phyloP scores from a whole-genome alignment of 1,140 invertebrate genomes.

The Heliconius eleuchia region DNA sequence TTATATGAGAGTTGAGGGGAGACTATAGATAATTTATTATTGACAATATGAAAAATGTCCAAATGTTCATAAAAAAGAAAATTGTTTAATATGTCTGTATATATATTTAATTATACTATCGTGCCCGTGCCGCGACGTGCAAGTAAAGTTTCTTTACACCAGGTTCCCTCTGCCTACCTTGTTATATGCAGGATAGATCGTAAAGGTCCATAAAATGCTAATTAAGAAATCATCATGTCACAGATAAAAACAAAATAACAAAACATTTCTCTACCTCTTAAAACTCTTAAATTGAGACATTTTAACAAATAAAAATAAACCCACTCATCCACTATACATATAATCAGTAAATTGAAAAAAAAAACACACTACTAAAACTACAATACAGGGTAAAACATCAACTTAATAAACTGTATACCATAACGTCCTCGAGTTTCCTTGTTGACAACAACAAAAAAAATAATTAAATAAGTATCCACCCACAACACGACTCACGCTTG shows the following conservation, averaged over 20 bases:
- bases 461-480: conserved; percentile 8
- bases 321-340: not conserved
- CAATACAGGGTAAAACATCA: not conserved
- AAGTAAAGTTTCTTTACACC: too few species aligned
- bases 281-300: not conserved
- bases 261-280: too few species aligned
- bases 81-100: too few species aligned
- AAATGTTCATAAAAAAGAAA: too few species aligned
- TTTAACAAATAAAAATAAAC: not conserved
- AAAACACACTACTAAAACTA: not conserved
- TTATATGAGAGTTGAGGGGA: not conserved
- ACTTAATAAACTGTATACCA: not conserved
- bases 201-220: too few species aligned
- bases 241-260: too few species aligned
- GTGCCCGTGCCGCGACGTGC: too few species aligned
- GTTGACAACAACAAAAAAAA: not conserved
- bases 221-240: too few species aligned
- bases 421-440: not conserved
- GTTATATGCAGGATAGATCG: too few species aligned
- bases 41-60: not conserved
- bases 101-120: too few species aligned
- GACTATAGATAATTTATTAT: not conserved
- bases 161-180: too few species aligned
- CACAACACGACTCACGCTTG: conserved; percentile 27
- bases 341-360: conserved; percentile 9